These are phyloP conservation scores for Pogonognathellus flavescens DNA, from an alignment of 1,140 invertebrate species.

Conservation along the genomic window DNA sequence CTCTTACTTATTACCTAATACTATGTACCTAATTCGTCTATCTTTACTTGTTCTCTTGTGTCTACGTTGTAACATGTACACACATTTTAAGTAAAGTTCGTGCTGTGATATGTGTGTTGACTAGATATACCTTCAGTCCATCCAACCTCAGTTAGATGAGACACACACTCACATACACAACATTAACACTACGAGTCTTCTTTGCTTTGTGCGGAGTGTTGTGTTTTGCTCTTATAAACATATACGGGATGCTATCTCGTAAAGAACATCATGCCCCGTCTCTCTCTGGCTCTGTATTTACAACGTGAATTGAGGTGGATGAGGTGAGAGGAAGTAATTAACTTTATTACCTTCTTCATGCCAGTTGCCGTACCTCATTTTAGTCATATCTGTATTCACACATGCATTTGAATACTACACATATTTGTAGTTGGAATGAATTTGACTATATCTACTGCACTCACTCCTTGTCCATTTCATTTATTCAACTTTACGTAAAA, in stretches of 20 bases:
- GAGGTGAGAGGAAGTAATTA: constrained; percentile 66
- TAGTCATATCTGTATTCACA: neutral
- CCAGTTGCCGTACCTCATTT: constrained; percentile 47
- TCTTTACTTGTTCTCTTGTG: neutral
- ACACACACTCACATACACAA: neutral
- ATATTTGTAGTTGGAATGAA: neutral
- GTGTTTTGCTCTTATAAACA: constrained; percentile 1
- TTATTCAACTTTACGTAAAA: constrained; percentile 16
- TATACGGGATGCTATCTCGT: neutral
- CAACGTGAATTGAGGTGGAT: constrained; percentile 51
- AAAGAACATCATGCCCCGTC: constrained; percentile 29
- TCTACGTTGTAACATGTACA: neutral
- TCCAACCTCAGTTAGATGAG: neutral
- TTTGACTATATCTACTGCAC: constrained; percentile 12
- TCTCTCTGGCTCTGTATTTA: constrained; percentile 45
- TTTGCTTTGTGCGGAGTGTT: neutral
- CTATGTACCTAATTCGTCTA: neutral
- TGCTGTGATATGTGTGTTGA: constrained; percentile 19
- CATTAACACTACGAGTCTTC: neutral
- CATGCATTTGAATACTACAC: constrained; percentile 1
- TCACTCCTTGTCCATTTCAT: constrained; percentile 8
- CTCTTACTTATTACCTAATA: constrained; percentile 25
- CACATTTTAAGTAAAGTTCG: constrained; percentile 23
- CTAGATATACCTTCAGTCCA: neutral
- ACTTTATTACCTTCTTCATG: constrained; percentile 60